Percentiles rank a stretch among this genome's conserved stretches.
phyloP scores from a whole-genome alignment of 2,888 invertebrate genomes.

The Drosophila melanosoma region DNA sequence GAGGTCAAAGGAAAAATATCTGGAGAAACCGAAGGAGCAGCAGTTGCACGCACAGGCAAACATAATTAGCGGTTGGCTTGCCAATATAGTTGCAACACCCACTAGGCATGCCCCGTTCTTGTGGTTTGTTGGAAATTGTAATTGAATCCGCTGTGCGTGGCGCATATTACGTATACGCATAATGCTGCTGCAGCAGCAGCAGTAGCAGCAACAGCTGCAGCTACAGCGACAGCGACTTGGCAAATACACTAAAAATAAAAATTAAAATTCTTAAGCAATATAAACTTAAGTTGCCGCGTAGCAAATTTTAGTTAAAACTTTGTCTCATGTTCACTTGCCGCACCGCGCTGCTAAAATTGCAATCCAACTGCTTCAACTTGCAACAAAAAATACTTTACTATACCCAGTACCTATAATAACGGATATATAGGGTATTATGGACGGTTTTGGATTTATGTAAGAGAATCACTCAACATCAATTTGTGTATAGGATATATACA shows the following conservation, averaged over 20 bases:
- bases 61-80: conserved; percentile 33
- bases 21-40: conserved; percentile 3
- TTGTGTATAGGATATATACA: too few relatives aligned
- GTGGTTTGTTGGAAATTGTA: conserved; percentile 50
- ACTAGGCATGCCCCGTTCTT: neutral
- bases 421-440: neutral
- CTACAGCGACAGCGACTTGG: conserved; percentile 8
- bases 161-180: conserved; percentile 64
- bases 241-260: conserved; percentile 60
- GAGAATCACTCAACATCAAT: neutral
- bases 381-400: conserved; percentile 41
- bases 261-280: conserved; percentile 62
- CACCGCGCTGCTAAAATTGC: conserved; percentile 64
- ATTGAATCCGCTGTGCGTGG: conserved; percentile 63
- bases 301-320: conserved; percentile 78
- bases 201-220: neutral
- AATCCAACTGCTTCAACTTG: conserved; percentile 62
- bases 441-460: neutral
- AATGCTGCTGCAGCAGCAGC: conserved; percentile 31
- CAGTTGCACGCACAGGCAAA: conserved; percentile 8
- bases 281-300: conserved; percentile 47
- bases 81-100: conserved; percentile 20
- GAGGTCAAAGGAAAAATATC: neutral
- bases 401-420: conserved; percentile 29
- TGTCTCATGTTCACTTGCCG: conserved; percentile 64